A percentile compares a stretch with the other conserved stretches of the same genome.
Conservation (phyloP, 2,888 invertebrate genomes). For the Panorpa germanica region DNA sequence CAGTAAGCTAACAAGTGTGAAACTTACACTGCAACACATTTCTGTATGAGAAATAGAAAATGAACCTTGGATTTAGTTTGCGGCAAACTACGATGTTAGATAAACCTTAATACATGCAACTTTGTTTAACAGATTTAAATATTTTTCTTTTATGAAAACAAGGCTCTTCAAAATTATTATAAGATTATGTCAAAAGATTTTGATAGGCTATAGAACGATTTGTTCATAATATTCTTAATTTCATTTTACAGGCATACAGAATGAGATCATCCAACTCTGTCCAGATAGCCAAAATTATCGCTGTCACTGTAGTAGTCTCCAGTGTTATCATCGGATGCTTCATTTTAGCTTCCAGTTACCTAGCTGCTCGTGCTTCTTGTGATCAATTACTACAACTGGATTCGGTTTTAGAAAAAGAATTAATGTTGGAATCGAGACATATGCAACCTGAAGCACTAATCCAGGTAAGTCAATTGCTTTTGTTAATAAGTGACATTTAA, state of each 20-base stretch:
- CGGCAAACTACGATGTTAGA: too few relatives aligned
- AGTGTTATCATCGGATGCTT: conserved; percentile 66
- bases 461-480: conserved; percentile 35
- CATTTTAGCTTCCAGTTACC: conserved; percentile 67
- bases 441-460: conserved; percentile 41
- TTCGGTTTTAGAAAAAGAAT: conserved; percentile 44
- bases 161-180: too few relatives aligned
- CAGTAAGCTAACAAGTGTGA: too few relatives aligned
- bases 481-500: too few relatives aligned
- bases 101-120: too few relatives aligned
- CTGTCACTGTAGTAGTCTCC: conserved; percentile 62
- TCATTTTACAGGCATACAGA: conserved; percentile 52
- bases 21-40: too few relatives aligned
- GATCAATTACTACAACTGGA: conserved; percentile 52
- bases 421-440: conserved; percentile 42
- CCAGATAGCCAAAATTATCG: conserved; percentile 72
- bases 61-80: too few relatives aligned
- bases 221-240: conserved; percentile 11
- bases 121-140: too few relatives aligned
- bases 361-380: conserved; percentile 64
- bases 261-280: conserved; percentile 52
- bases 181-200: too few relatives aligned
- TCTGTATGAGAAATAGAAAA: too few relatives aligned
- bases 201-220: not conserved
- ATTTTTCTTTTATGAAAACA: too few relatives aligned